phyloP scores from a whole-genome alignment of 35 echinoderm and acorn worm genomes.

The Eucidaris tribuloides region DNA sequence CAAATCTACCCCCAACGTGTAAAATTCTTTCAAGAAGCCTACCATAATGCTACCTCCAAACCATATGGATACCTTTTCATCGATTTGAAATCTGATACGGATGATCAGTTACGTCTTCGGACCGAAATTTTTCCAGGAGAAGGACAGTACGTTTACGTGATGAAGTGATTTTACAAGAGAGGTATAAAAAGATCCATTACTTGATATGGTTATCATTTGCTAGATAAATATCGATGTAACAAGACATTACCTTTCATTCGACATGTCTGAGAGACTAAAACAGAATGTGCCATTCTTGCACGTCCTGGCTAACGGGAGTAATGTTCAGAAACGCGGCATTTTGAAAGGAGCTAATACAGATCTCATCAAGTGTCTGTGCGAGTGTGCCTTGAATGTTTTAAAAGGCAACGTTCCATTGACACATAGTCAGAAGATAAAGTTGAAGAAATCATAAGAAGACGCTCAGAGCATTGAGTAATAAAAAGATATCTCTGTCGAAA shows the following conservation, averaged over 20 bases:
- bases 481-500: no score
- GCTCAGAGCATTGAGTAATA: no score
- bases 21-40: conserved; percentile 30
- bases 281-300: conserved; percentile 40
- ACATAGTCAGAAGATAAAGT: conserved; percentile 34
- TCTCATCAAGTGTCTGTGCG: conserved; percentile 44
- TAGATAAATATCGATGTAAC: background rate
- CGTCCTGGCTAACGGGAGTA: conserved; percentile 37
- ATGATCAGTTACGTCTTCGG: conserved; percentile 7
- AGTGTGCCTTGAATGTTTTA: conserved; percentile 66
- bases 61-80: conserved; percentile 50
- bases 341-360: conserved; percentile 23
- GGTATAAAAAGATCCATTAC: background rate
- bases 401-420: conserved; percentile 54
- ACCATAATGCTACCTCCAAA: conserved; percentile 27
- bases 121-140: conserved; percentile 38
- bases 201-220: background rate
- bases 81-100: conserved; percentile 35
- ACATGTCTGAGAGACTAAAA: conserved; percentile 39
- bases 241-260: background rate
- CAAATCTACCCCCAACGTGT: conserved; percentile 50
- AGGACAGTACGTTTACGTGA: background rate
- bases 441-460: no score
- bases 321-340: conserved; percentile 31
- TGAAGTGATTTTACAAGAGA: background rate